phyloP scores from a whole-genome alignment of 1,140 invertebrate species.

The Zaprionus africanus region DNA sequence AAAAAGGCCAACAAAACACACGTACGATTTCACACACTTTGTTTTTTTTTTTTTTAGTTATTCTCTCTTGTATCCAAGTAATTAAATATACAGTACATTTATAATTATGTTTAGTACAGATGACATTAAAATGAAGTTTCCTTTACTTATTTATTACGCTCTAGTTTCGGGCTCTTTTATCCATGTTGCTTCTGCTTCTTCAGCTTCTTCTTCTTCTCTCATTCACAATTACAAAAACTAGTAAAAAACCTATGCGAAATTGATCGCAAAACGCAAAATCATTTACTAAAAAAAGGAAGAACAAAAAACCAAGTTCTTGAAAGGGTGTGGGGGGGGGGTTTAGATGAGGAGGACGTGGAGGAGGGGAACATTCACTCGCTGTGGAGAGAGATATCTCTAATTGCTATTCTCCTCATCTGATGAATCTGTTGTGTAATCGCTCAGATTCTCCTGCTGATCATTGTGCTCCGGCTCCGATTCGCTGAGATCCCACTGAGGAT shows the following conservation, averaged over 20 bases:
- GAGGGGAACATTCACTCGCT: slow-evolving; percentile 23
- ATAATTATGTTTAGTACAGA: slow-evolving; percentile 80
- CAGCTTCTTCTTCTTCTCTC: background rate
- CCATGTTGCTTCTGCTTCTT: slow-evolving; percentile 37
- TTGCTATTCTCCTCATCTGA: slow-evolving; percentile 85
- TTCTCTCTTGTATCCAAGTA: slow-evolving; percentile 75
- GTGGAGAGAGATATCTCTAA: slow-evolving; percentile 39
- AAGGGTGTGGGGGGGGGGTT: background rate
- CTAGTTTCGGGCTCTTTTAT: slow-evolving; percentile 68
- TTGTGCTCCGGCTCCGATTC: slow-evolving; percentile 94
- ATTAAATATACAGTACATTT: slow-evolving; percentile 81
- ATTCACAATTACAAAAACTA: slow-evolving; percentile 68
- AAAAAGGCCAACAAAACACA: slow-evolving; percentile 40
- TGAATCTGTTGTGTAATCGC: slow-evolving; percentile 87
- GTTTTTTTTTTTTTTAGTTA: slow-evolving; percentile 19
- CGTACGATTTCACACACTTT: slow-evolving; percentile 50
- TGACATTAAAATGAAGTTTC: slow-evolving; percentile 72
- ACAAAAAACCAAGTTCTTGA: slow-evolving; percentile 35
- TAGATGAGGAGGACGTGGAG: background rate
- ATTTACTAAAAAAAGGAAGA: slow-evolving; percentile 71
- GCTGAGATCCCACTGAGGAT: slow-evolving; percentile 98
- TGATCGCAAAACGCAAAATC: slow-evolving; percentile 62
- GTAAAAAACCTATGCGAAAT: slow-evolving; percentile 67
- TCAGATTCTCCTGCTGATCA: slow-evolving; percentile 87
- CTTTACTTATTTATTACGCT: slow-evolving; percentile 67